These are phyloP conservation scores for Melanophora roralis DNA, from an alignment of 2,888 invertebrate species.

Conservation along the genomic window DNA sequence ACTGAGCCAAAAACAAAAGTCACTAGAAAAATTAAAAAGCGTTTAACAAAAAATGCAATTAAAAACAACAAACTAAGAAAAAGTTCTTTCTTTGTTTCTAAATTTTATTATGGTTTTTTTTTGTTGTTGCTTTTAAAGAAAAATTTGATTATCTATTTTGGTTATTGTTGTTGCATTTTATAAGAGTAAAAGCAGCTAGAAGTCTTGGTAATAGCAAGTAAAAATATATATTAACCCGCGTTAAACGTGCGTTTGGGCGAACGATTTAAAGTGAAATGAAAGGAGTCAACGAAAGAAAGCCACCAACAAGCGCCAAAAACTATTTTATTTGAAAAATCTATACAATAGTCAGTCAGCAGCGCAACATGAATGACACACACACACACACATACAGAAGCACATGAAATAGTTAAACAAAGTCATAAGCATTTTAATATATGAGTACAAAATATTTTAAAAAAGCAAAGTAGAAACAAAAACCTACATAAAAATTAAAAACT, in stretches of 20 bases:
- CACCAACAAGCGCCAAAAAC: constrained; percentile 68
- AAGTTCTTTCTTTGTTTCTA: constrained; percentile 2
- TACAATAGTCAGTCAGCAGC: constrained; percentile 17
- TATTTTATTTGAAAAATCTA: constrained; percentile 58
- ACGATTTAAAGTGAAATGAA: constrained; percentile 78
- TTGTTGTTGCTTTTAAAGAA: not conserved
- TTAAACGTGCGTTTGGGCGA: constrained; percentile 77
- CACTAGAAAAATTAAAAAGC: constrained; percentile 5
- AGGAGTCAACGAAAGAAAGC: constrained; percentile 78
- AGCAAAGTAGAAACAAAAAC: constrained; percentile 34
- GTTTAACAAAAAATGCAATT: not conserved
- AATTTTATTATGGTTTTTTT: not conserved
- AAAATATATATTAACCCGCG: constrained; percentile 71
- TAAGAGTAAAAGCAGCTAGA: constrained; percentile 23
- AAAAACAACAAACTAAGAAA: not conserved
- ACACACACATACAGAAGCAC: not conserved
- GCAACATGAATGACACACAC: constrained; percentile 27
- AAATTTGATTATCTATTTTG: constrained; percentile 42
- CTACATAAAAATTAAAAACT: constrained; percentile 45
- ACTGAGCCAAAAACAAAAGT: not conserved
- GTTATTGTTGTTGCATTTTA: constrained; percentile 35
- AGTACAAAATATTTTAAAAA: constrained; percentile 26
- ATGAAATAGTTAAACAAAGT: not conserved
- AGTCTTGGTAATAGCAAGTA: constrained; percentile 31
- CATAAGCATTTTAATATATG: constrained; percentile 7